phyloP scores from a whole-genome alignment of 1,140 invertebrate genomes.

The Orchesella cincta region DNA sequence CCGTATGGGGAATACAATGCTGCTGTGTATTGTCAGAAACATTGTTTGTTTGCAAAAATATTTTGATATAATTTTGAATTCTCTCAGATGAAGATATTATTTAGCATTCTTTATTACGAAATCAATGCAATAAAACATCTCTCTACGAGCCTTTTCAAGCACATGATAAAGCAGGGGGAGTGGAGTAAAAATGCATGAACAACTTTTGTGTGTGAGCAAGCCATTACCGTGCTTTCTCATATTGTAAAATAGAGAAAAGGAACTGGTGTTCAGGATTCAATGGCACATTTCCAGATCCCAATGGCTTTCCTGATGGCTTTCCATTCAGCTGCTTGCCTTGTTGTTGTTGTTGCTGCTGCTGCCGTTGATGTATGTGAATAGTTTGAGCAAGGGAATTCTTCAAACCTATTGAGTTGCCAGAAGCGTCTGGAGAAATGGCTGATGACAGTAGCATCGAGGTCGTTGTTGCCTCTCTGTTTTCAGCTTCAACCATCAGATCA shows the following conservation, averaged over 20 bases:
- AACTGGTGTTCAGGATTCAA: constrained; percentile 33
- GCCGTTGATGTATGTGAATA: constrained; percentile 29
- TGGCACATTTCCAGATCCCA: background rate
- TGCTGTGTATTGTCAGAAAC: too few species aligned
- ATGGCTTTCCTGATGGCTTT: background rate
- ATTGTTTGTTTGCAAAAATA: too few species aligned
- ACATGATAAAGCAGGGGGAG: background rate
- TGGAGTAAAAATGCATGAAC: background rate
- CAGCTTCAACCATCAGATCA: background rate
- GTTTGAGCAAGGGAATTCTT: constrained; percentile 12
- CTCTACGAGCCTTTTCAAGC: background rate
- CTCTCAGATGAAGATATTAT: too few species aligned
- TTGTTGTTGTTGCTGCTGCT: constrained; percentile 26
- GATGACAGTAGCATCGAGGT: background rate
- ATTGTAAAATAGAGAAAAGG: constrained; percentile 48
- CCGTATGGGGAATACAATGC: too few species aligned
- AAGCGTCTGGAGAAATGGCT: constrained; percentile 2
- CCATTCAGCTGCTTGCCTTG: background rate
- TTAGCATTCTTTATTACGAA: background rate
- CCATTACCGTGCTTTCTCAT: constrained; percentile 46
- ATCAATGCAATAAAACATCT: background rate
- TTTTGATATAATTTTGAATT: too few species aligned
- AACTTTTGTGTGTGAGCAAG: background rate
- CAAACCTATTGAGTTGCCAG: background rate
- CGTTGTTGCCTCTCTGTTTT: background rate